Evolutionary conservation across 2,888 invertebrate genomes (phyloP).

Genomic region (Lagria hirta): DNA sequence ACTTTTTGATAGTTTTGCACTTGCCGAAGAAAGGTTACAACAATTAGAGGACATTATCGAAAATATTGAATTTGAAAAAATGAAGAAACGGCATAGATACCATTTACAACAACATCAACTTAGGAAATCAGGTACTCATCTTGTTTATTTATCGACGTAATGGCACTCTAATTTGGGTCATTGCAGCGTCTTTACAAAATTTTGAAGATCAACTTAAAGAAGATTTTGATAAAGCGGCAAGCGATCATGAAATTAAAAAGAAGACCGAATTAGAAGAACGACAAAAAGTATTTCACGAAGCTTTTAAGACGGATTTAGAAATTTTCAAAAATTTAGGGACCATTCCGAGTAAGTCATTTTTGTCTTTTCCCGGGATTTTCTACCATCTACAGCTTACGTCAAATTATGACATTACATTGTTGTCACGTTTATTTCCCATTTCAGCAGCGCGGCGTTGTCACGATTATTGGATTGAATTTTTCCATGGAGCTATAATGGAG

Average conservation of each 20-base stretch:
- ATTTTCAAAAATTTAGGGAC: conserved; percentile 64
- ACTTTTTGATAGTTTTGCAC: conserved; percentile 62
- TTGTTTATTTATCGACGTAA: neutral
- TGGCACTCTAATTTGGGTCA: neutral
- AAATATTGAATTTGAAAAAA: conserved; percentile 67
- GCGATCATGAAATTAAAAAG: conserved; percentile 60
- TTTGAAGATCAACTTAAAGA: conserved; percentile 58
- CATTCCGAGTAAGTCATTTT: conserved; percentile 62
- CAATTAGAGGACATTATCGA: conserved; percentile 70
- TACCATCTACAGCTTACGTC: no score
- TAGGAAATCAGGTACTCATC: conserved; percentile 65
- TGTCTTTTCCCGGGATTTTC: no score
- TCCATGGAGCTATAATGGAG: no score
- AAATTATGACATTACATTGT: no score
- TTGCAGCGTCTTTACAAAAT: conserved; percentile 50
- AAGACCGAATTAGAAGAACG: conserved; percentile 62
- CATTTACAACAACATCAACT: conserved; percentile 64
- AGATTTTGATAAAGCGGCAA: conserved; percentile 61
- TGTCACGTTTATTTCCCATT: no score
- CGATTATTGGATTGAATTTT: no score
- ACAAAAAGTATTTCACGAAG: conserved; percentile 69
- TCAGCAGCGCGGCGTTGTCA: no score
- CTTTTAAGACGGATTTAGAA: conserved; percentile 67
- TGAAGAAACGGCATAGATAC: conserved; percentile 71
- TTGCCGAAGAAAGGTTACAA: conserved; percentile 65